Conservation (phyloP, 2,888 invertebrate genomes). For the Apoda limacodes region DNA sequence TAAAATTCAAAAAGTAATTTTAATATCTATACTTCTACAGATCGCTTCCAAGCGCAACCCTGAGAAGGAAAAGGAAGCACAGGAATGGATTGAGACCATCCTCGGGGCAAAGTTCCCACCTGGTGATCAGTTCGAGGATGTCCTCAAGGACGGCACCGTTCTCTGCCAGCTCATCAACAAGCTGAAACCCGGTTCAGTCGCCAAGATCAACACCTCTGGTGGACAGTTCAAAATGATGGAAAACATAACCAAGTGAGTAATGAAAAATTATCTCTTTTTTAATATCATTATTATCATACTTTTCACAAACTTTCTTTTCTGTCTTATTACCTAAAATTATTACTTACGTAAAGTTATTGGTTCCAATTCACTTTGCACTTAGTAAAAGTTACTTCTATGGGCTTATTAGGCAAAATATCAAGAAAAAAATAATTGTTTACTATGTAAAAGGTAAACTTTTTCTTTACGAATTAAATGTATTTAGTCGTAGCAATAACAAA, state of each 20-base stretch:
- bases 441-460: too few species aligned
- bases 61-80: constrained; percentile 86
- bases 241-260: constrained; percentile 91
- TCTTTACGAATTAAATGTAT: too few species aligned
- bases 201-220: constrained; percentile 93
- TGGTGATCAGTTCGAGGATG: constrained; percentile 86
- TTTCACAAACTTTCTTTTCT: constrained; percentile 3
- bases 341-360: too few species aligned
- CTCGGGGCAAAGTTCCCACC: constrained; percentile 90
- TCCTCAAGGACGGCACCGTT: constrained; percentile 90
- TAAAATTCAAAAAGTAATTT: not conserved
- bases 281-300: not conserved
- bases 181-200: constrained; percentile 86
- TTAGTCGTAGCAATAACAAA: too few species aligned
- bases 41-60: constrained; percentile 86
- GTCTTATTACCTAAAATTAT: too few species aligned
- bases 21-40: constrained; percentile 45
- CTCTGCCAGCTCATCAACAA: constrained; percentile 96
- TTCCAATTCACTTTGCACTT: too few species aligned
- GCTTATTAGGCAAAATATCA: too few species aligned
- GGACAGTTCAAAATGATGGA: constrained; percentile 99
- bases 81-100: constrained; percentile 92
- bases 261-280: too few species aligned
- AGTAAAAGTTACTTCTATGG: too few species aligned
- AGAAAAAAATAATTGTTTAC: too few species aligned